Base-by-base conservation (phyloP, 2,797 vertebrate species). In the Melanotaenia nigrans region DNA sequence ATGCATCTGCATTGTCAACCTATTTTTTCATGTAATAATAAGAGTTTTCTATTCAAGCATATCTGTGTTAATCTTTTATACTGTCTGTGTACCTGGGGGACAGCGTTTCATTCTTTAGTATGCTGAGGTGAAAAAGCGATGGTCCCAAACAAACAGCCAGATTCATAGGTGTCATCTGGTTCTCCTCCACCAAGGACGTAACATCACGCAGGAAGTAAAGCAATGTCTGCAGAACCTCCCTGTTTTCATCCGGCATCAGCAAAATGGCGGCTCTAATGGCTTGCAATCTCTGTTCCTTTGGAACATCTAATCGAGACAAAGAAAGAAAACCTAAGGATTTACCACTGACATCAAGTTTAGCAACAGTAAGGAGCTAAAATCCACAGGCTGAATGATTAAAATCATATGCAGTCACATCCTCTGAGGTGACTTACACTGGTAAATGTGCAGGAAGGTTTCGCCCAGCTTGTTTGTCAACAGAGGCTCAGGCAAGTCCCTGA, bases 101-200 rank as follows among this genome's bases (percentile, higher is more conserved):
- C 70, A 94, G 88, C 58, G 88, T 95, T 74, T 99, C 98, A 45
- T 96, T 98, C 93, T 97, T 99, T 81, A 96, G 79, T 62, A 97
- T 94, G 81, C 97, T 99, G 67, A 99, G 96, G 82, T 99, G 98
- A 88, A 99, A 99, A 20, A 99, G 96, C 0, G 98, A 99, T 1
- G 98, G 98, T 3, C 97, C 98, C 88, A 99, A 92, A 76, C 98
- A 99, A 74, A 99, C 97, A 0, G 98, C 98, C 1, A 99, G 92
- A 82, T 99, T 99, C 96, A 97, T 97, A 5, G 97, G 93, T 0
- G 97, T 99, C 98, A 99, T 99, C 91, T 99, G 98, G 80, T 99
- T 99, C 90, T 99, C 97, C 73, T 96, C 95, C 81, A 98, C 97
- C 69, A 94, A 82, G 73, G 94, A 94, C 49, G 94, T 95, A 85